Evolutionary conservation across 1,140 invertebrate genomes (phyloP), one percentile per base, ranked within the genome.

Genomic region (Aporrectodea caliginosa): DNA sequence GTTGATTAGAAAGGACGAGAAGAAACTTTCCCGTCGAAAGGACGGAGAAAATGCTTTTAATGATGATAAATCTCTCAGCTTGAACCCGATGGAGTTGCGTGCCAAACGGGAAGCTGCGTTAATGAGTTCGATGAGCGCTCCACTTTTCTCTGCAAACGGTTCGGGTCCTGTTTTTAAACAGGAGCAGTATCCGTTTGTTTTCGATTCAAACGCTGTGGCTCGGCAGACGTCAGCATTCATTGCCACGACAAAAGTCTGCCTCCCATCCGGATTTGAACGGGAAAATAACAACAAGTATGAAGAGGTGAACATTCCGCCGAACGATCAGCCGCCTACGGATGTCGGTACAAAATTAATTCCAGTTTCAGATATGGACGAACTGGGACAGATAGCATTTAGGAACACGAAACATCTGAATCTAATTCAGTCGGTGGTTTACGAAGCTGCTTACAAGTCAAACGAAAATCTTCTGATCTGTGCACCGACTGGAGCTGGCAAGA

Each of bases 351-450:
- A 92, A 76, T 89, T 91, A 31, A 90, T 95, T n/a, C 88, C 90
- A 71, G 92, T 97, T 80, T 89, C 90, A 0, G 89, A 91, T 14
- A 89, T 98, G 80, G 95, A 98, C 90, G 91, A 95, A 87, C 92
- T 89, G 81, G 87, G 83, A 22, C 84, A 86, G 79, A 77, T 86
- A 12, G 87, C 85, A 0, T 99, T 99, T 85, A 90, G 92, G 82
- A 94, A 93, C 82, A 93, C 95, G 35, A 93, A 94, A 85, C 89
- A 91, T 73, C 89, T 99, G 22, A 99, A 99, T 89, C 89, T 93
- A 78, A 98, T 99, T 81, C 98, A 99, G 87, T 95, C 94, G 0
- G 93, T 98, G 74, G 98, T 99, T 0, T 99, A 94, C 89, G 92
- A 96, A 71, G 92, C 94, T 1, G 98, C 98, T 0, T 99, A 98